Evolutionary conservation across 2,888 invertebrate species (phyloP), one percentile per base, ranked within the genome.

Genomic region (Acanthosepion pharaonis): DNA sequence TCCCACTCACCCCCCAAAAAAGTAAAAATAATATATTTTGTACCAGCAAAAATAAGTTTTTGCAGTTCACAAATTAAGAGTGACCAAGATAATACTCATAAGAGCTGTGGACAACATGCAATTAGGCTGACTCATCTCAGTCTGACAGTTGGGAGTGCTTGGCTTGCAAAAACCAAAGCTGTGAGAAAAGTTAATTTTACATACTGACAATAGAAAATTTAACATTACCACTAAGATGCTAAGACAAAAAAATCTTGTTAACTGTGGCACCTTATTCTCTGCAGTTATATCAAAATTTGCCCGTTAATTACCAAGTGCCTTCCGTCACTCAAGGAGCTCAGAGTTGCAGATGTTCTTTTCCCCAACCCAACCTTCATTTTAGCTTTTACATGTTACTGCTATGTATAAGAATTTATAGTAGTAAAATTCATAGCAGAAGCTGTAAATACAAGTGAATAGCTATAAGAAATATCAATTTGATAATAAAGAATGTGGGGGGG

Each of bases 11-110:
- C n/a, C 9, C 78, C 78, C n/a, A 11, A 78, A 78, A 78, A 11
- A n/a, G 2, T 9, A n/a, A n/a, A 78, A 78, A 33, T 2, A 78
- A 78, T 78, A 78, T 78, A 78, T 78, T 78, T 78, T 78, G 78
- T 78, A 78, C 78, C 78, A 78, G 78, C 78, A 78, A 78, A 78
- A 78, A 78, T 78, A 78, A 78, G n/a, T 78, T 78, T 78, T 78
- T 78, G 78, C 78, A 78, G 78, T 78, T 78, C 78, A 51, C 51
- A 78, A 78, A 78, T 78, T 78, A n/a, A 78, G 78, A 78, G n/a
- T 78, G 78, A 78, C 78, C n/a, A 78, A 78, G 78, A n/a, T 78
- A 78, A 78, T 78, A 78, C 78, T 78, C 78, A 78, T 78, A 15
- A 78, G 78, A 78, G 78, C 78, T 78, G 78, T 78, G 78, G 78